A percentile compares a stretch with the other conserved stretches of the same genome.
Conservation (phyloP, 2,888 invertebrate genomes). For the Yponomeuta sedellus region DNA sequence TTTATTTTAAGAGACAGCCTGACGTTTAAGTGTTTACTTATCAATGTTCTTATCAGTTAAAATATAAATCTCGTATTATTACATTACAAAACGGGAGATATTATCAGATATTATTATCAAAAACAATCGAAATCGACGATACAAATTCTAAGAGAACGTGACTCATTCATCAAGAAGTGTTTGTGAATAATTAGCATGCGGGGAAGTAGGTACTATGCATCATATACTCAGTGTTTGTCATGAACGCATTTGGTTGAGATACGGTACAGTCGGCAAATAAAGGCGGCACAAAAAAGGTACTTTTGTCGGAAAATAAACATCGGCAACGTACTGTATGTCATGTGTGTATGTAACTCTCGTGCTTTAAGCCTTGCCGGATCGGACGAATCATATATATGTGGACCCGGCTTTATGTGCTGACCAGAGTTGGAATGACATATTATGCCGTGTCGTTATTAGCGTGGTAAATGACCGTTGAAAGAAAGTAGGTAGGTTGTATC, state of each 20-base stretch:
- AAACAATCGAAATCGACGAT: background rate
- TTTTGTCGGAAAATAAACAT: background rate
- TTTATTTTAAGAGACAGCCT: too few relatives aligned
- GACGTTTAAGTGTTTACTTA: too few relatives aligned
- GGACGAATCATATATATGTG: too few relatives aligned
- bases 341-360: background rate
- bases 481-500: too few relatives aligned
- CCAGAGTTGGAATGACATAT: too few relatives aligned
- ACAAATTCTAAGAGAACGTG: background rate
- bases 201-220: background rate
- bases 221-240: background rate
- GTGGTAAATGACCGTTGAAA: too few relatives aligned
- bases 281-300: background rate
- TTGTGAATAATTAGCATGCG: background rate
- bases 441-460: too few relatives aligned
- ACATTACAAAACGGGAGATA: too few relatives aligned
- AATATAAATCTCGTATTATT: too few relatives aligned
- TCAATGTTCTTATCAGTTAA: too few relatives aligned
- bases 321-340: background rate
- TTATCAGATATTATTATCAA: too few relatives aligned
- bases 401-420: too few relatives aligned
- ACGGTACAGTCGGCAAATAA: background rate
- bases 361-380: background rate
- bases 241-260: background rate
- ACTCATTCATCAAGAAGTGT: background rate